Conservation (phyloP, 2,888 invertebrate genomes). For the Sycophila texana region DNA sequence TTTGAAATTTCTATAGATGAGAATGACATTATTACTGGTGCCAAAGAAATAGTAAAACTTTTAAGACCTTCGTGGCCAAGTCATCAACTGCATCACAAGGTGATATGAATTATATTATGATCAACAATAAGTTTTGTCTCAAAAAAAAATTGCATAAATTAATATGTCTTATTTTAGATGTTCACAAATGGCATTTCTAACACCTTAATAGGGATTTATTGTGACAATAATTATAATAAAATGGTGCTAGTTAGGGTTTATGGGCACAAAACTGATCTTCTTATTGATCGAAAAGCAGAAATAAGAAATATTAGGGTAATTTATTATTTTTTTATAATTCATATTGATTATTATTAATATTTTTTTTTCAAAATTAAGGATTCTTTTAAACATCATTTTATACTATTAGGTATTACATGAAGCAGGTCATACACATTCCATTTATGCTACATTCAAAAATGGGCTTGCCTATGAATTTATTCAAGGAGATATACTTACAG, state of each 20-base stretch:
- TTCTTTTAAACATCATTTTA: too few species aligned
- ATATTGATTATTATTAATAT: too few species aligned
- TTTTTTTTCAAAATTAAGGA: not conserved
- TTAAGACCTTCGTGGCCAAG: constrained; percentile 85
- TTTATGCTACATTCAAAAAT: constrained; percentile 95
- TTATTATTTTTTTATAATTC: constrained; percentile 1
- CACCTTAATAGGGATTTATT: constrained; percentile 85
- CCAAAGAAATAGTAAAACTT: constrained; percentile 81
- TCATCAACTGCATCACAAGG: constrained; percentile 84
- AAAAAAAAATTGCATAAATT: not conserved
- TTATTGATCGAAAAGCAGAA: constrained; percentile 93
- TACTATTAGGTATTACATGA: constrained; percentile 79
- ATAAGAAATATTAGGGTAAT: constrained; percentile 77
- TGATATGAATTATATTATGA: constrained; percentile 69
- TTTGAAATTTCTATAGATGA: constrained; percentile 82
- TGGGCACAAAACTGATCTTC: constrained; percentile 93
- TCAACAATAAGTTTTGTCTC: not conserved
- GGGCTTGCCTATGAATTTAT: constrained; percentile 94
- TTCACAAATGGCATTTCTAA: constrained; percentile 97
- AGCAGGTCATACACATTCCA: constrained; percentile 87
- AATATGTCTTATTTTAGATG: constrained; percentile 78
- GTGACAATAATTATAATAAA: constrained; percentile 77
- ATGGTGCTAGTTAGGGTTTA: constrained; percentile 92
- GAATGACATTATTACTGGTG: constrained; percentile 82
- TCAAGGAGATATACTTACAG: constrained; percentile 87